phyloP scores from a whole-genome alignment of 2,113 vertebrate species.

The Romanogobio albipinnatus region DNA sequence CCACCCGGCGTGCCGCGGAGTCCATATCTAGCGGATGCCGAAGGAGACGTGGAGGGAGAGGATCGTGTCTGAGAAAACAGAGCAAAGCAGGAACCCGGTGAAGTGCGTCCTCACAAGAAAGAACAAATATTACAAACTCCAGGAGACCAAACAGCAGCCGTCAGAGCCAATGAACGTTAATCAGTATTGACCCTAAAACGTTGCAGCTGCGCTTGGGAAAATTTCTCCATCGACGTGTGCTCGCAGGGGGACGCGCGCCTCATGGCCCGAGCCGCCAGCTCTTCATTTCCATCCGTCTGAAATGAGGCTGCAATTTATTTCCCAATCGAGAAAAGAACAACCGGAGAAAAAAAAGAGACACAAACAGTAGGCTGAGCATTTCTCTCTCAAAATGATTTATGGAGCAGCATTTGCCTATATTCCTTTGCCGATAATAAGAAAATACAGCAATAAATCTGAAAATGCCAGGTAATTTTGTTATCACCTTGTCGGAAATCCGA shows the following conservation, averaged over 20 bases:
- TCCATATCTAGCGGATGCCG: not conserved
- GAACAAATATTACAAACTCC: slow-evolving; percentile 52
- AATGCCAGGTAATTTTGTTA: slow-evolving; percentile 81
- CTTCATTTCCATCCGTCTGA: slow-evolving; percentile 56
- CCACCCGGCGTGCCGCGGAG: not conserved
- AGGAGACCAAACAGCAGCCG: slow-evolving; percentile 33
- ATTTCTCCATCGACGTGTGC: slow-evolving; percentile 50
- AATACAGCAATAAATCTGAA: slow-evolving; percentile 83
- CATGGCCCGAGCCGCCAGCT: slow-evolving; percentile 30
- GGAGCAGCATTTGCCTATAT: slow-evolving; percentile 76
- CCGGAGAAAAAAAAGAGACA: slow-evolving; percentile 1
- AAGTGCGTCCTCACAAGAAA: slow-evolving; percentile 47
- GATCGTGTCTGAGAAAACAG: slow-evolving; percentile 16
- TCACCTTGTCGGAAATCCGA: slow-evolving; percentile 80
- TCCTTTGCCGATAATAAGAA: slow-evolving; percentile 80
- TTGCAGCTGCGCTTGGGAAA: slow-evolving; percentile 47
- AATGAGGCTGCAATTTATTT: slow-evolving; percentile 63
- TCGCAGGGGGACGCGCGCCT: not conserved
- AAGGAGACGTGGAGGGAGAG: not conserved
- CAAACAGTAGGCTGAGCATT: slow-evolving; percentile 66
- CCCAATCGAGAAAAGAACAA: slow-evolving; percentile 51
- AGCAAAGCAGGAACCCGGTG: slow-evolving; percentile 29
- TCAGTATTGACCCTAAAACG: slow-evolving; percentile 57
- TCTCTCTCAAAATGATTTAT: slow-evolving; percentile 79
- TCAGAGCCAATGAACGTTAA: slow-evolving; percentile 57